Base-by-base conservation (phyloP, 1,140 invertebrate species). In the Onthophagus taurus region DNA sequence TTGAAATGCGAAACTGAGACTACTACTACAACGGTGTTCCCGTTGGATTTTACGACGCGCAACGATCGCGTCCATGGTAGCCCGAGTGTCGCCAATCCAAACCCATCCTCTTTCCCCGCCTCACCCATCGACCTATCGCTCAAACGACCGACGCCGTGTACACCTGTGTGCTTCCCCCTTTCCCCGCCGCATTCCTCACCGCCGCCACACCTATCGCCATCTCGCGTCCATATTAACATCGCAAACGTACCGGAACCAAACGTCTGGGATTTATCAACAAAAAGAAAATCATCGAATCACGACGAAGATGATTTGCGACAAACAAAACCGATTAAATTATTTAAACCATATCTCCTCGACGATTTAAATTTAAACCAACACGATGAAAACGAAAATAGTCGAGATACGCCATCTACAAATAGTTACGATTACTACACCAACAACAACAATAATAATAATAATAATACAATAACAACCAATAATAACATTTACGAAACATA, bases 321-420 rank as follows among this genome's bases (percentile, higher is more conserved):
- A 17, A 33, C 29, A 11, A 67, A 67, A 50, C 66, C 67, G 29
- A 70, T 77, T 37, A 77, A 78, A 54, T 58, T 83, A 13, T 85
- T 84, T 61, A 78, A 82, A 58, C 82, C 78, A 29, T 80, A 80
- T 55, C 60, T 80, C 26, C 60, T 80, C 26, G 68, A 77, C 54
- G 76, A 77, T 48, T 66, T 72, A n/a, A 59, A 68, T 13, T 68
- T 26, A 6, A 39, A 24, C 37, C n/a, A 66, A 45, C 66, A 49
- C 42, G 58, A 72, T 41, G 67, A 72, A 46, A 67, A 65, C 19
- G 54, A 66, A 31, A 39, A 39, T 16, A 26, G 37, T 12, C 13
- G 20, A 11, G 37, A 23, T n/a, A 23, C 26, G 9, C 16, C 23
- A 26, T 29, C 37, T 11, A 36, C 5, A 11, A 13, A 20, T 21